phyloP scores from a whole-genome alignment of 1,140 invertebrate genomes.

The Protaetia brevitarsis region DNA sequence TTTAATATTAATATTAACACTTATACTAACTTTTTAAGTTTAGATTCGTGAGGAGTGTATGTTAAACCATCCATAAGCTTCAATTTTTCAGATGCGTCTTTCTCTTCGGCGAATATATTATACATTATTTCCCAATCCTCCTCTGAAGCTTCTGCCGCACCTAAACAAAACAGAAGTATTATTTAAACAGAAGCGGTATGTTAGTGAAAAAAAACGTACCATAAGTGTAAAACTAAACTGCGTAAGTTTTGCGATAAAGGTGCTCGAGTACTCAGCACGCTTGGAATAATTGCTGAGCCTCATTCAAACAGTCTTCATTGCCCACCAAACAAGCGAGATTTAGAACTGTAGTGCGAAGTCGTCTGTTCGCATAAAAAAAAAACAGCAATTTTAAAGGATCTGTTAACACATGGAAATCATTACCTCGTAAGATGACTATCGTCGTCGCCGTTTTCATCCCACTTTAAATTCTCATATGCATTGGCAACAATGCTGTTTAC shows the following conservation, averaged over 20 bases:
- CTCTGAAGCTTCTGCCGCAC: no score
- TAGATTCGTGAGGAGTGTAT: background rate
- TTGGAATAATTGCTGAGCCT: slow-evolving; percentile 58
- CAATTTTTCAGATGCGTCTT: background rate
- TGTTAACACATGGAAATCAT: slow-evolving; percentile 33
- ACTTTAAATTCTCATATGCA: slow-evolving; percentile 56
- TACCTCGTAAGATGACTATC: slow-evolving; percentile 61
- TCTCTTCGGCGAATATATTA: background rate
- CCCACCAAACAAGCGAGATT: slow-evolving; percentile 59
- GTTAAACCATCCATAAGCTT: background rate
- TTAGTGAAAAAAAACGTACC: no score
- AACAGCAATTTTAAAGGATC: slow-evolving; percentile 28
- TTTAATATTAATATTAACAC: no score
- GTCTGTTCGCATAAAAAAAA: slow-evolving; percentile 50
- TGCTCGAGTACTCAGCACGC: slow-evolving; percentile 53
- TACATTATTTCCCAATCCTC: no score
- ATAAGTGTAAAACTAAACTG: slow-evolving; percentile 63
- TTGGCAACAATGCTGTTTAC: slow-evolving; percentile 34
- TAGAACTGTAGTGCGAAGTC: slow-evolving; percentile 57
- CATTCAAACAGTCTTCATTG: slow-evolving; percentile 55
- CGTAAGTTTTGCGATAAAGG: slow-evolving; percentile 62
- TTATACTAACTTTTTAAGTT: background rate
- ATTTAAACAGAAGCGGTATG: no score
- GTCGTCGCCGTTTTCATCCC: slow-evolving; percentile 54
- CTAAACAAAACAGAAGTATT: no score